Percentiles rank a stretch among this genome's conserved stretches.
Evolutionary conservation across 2,888 invertebrate species (phyloP).

Genomic region (Limnephilus rhombicus): DNA sequence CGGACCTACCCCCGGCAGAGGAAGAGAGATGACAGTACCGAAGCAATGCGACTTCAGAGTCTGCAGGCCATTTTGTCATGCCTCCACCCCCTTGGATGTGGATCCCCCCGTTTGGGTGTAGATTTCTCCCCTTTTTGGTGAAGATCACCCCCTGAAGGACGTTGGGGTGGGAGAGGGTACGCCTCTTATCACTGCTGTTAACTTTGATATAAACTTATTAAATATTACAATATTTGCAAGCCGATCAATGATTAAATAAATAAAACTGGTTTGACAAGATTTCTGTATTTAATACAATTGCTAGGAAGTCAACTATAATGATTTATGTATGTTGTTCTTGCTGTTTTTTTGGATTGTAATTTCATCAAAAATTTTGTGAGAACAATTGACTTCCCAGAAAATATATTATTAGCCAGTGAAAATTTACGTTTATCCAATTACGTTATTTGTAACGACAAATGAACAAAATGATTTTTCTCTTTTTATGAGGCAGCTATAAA

Average conservation of each 20-base stretch:
- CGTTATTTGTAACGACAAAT: no score
- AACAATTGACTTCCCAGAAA: no score
- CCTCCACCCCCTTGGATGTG: conserved; percentile 70
- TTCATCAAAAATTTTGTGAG: no score
- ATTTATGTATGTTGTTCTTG: no score
- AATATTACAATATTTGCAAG: neutral
- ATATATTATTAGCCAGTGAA: no score
- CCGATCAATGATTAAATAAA: neutral
- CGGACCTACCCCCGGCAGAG: conserved; percentile 64
- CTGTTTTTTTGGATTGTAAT: no score
- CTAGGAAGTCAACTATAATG: neutral
- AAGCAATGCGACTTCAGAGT: conserved; percentile 71
- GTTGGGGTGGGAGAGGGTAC: conserved; percentile 51
- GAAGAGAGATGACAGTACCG: conserved; percentile 74
- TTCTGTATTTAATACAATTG: neutral
- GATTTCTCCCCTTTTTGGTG: neutral
- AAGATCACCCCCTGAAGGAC: conserved; percentile 57
- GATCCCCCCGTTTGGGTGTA: neutral
- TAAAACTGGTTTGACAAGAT: neutral
- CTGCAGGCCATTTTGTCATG: conserved; percentile 81
- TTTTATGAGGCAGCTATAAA: no score
- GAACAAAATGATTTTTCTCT: no score
- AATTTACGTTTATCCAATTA: no score
- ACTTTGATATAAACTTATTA: neutral
- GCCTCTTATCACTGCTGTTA: conserved; percentile 42